A percentile compares a stretch with the other conserved stretches of the same genome.
phyloP scores from a whole-genome alignment of 2,797 vertebrate genomes.

The Balearica regulorum region DNA sequence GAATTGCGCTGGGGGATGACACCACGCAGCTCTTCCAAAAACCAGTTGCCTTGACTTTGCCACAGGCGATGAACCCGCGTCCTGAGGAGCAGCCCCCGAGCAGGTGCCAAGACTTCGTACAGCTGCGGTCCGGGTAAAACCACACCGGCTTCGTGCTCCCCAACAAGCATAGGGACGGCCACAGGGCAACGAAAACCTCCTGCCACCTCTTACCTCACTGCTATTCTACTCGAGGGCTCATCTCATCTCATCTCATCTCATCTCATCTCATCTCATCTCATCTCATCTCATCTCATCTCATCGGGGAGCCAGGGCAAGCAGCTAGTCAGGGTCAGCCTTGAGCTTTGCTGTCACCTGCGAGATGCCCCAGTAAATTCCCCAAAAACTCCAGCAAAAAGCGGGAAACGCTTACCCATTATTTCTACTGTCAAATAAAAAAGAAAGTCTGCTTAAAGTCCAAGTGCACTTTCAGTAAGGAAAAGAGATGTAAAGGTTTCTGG shows the following conservation, averaged over 20 bases:
- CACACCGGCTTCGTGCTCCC: rapidly evolving
- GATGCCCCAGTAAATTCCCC: neutral
- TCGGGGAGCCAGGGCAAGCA: neutral
- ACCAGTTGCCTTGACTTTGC: neutral
- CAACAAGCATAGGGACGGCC: neutral
- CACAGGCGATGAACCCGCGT: rapidly evolving
- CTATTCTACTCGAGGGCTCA: neutral
- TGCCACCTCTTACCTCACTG: neutral
- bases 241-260: neutral
- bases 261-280: too few species aligned
- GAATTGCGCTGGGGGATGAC: neutral
- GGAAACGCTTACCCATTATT: neutral
- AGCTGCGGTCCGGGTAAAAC: neutral
- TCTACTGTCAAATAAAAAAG: neutral
- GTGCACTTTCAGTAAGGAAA: neutral
- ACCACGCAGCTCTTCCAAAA: neutral
- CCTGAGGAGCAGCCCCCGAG: neutral
- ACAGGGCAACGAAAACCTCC: neutral
- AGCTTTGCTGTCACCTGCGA: neutral
- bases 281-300: neutral
- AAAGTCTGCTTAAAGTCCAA: neutral
- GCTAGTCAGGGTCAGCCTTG: too few species aligned
- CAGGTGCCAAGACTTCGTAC: rapidly evolving
- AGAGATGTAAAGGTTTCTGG: neutral
- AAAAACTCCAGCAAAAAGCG: neutral